Base-by-base conservation (phyloP, 2,888 invertebrate species). In the Cecidostiba fungosa region DNA sequence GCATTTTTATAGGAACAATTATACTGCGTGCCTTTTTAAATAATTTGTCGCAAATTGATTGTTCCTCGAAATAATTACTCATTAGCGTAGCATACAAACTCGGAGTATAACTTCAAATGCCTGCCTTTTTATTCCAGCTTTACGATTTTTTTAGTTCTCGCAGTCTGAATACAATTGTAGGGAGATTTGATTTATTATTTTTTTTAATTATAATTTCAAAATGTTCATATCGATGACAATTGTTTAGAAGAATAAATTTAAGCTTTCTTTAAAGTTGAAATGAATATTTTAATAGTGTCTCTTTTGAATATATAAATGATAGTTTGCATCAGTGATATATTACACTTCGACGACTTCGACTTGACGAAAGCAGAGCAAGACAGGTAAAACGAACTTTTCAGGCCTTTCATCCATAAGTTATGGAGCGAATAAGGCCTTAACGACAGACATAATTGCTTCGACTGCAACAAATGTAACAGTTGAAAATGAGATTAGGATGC, bases 401-500 rank as follows among this genome's bases (percentile, higher is more conserved):
- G 50, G 23, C 23, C 76, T 76, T 59, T 39, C n/a, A 39, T 62
- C 19, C 26, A 78, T 84, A 79, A 80, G 16, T 84, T 39, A 74
- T 69, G 19, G 23, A 54, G 6, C 36, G 54, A 82, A 76, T 82
- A 39, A 82, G 69, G 54, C 54, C 70, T 72, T 83, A 77, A 83
- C 26, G 43, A 39, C 47, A 74, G 14, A 43, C 39, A 39, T 70
- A 76, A 84, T 77, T n/a, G 54, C 50, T n/a, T n/a, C 16, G 10
- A 69, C 66, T 36, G 50, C 26, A 19, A 62, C 36, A 72, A 54
- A 78, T 54, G 47, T 70, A 62, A 73, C 62, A 50, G 43, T 84
- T 79, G 8, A 76, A 70, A 80, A 80, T 80, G 80, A 77, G 39
- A 80, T 85, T 70, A 85, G 43, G 43, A 82, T 82, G 23, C 36